Evolutionary conservation across 2,113 vertebrate species (phyloP).

Genomic region (Corynorhinus townsendii): DNA sequence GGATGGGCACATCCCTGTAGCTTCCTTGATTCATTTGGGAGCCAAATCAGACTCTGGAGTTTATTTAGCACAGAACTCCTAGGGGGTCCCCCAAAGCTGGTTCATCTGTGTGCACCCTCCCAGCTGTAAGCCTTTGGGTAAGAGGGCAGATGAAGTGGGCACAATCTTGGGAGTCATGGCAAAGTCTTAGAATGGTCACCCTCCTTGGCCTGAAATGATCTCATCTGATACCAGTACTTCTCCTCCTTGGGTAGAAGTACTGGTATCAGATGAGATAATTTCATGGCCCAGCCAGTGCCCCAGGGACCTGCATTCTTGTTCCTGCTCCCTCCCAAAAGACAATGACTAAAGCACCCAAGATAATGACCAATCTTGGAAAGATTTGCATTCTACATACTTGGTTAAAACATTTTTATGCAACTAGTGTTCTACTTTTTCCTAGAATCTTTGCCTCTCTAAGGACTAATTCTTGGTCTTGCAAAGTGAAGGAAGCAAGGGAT

Average conservation of each 20-base stretch:
- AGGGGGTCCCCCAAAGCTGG: not conserved
- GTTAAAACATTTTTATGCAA: slow-evolving; percentile 43
- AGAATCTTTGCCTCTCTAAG: slow-evolving; percentile 64
- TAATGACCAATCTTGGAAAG: slow-evolving; percentile 12
- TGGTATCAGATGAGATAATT: no score
- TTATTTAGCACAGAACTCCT: not conserved
- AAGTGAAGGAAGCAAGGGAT: slow-evolving; percentile 30
- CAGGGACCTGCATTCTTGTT: not conserved
- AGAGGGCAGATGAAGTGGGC: not conserved
- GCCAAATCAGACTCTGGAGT: not conserved
- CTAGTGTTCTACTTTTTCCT: slow-evolving; percentile 64
- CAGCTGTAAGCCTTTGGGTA: not conserved
- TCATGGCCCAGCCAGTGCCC: not conserved
- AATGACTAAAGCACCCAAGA: not conserved
- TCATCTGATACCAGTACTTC: not conserved
- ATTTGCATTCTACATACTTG: slow-evolving; percentile 37
- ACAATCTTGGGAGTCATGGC: not conserved
- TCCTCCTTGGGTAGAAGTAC: not conserved
- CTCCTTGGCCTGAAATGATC: not conserved
- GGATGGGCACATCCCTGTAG: not conserved
- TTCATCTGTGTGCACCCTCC: not conserved
- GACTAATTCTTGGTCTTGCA: slow-evolving; percentile 45
- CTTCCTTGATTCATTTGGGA: not conserved
- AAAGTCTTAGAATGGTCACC: not conserved
- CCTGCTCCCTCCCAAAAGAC: not conserved